Evolutionary conservation across 2,797 vertebrate species (phyloP).

Genomic region (Heteromormyrus szaboi): DNA sequence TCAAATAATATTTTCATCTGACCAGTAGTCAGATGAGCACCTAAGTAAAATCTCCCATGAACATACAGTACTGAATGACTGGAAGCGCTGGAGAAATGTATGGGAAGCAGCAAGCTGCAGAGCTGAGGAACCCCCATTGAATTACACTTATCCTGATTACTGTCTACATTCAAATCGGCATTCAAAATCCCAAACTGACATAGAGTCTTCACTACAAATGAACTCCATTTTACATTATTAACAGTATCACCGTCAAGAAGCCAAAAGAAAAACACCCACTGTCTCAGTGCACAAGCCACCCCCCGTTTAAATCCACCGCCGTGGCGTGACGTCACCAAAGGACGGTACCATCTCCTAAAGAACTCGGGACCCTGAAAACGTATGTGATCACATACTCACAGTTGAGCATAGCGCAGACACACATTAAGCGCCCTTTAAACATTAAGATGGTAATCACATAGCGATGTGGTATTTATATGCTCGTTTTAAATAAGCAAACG

Average conservation of each 20-base stretch:
- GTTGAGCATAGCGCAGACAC: not conserved
- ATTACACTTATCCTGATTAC: not conserved
- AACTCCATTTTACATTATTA: not conserved
- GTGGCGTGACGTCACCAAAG: not conserved
- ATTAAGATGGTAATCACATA: not conserved
- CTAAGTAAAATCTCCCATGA: not conserved
- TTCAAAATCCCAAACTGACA: not conserved
- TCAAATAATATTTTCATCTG: not conserved
- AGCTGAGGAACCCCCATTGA: not conserved
- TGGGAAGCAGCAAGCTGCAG: not conserved
- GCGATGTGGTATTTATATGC: not conserved
- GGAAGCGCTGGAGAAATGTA: not conserved
- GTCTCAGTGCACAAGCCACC: not conserved
- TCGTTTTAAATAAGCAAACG: not conserved
- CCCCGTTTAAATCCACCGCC: constrained; percentile 1
- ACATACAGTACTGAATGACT: not conserved
- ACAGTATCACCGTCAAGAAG: not conserved
- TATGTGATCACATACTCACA: not conserved
- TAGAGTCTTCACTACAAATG: not conserved
- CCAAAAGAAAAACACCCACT: not conserved
- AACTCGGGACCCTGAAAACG: not conserved
- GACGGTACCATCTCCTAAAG: constrained; percentile 7
- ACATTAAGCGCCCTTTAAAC: not conserved
- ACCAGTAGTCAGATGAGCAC: not conserved
- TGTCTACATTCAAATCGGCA: not conserved